Percentiles rank a stretch among this genome's conserved stretches.
Evolutionary conservation across 1,140 invertebrate genomes (phyloP).

Genomic region (Yoshiicerus persimilis): DNA sequence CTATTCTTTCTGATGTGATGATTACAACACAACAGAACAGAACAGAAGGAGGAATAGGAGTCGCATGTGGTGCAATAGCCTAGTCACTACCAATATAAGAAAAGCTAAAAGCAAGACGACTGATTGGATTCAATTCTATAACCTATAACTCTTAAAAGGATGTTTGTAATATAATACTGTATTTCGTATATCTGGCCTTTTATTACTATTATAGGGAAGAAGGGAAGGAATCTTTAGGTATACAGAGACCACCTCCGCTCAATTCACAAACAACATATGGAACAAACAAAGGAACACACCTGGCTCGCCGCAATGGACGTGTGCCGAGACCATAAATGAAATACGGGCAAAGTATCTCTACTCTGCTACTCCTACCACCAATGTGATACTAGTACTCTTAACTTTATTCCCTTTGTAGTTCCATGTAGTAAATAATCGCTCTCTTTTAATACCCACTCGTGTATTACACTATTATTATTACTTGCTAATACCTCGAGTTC

Average conservation of each 20-base stretch:
- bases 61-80: background rate
- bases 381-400: background rate
- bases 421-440: background rate
- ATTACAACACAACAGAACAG: background rate
- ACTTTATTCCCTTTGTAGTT: background rate
- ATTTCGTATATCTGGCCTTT: background rate
- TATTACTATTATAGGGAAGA: too few species aligned
- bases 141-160: background rate
- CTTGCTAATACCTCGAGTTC: background rate
- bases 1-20: background rate
- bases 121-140: background rate
- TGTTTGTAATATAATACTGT: too few species aligned
- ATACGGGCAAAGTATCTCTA: slow-evolving; percentile 2
- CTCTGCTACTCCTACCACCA: background rate
- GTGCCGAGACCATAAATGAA: slow-evolving; percentile 36
- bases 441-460: background rate
- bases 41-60: background rate
- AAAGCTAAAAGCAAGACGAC: background rate
- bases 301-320: slow-evolving; percentile 24
- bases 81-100: background rate
- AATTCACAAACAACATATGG: slow-evolving; percentile 22
- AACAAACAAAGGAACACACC: slow-evolving; percentile 23
- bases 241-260: slow-evolving; percentile 3
- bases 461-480: background rate
- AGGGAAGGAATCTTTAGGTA: background rate